phyloP scores from a whole-genome alignment of 1,140 invertebrate genomes.

The Mizuhopecten yessoensis region DNA sequence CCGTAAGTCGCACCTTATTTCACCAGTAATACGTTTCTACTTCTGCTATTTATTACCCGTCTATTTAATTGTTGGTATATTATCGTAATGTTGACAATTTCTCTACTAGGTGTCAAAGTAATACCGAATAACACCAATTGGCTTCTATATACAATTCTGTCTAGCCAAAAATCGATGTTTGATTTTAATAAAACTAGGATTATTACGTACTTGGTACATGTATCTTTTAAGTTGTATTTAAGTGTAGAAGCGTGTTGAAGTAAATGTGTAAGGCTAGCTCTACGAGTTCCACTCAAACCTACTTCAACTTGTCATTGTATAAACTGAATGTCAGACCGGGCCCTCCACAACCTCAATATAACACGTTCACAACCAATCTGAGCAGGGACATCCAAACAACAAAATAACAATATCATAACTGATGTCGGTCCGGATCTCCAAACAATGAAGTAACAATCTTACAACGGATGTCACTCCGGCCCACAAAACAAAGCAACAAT shows the following conservation, averaged over 20 bases:
- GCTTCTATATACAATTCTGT: not conserved
- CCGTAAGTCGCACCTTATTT: not conserved
- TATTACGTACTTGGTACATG: not conserved
- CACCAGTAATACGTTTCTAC: not conserved
- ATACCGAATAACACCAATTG: not conserved
- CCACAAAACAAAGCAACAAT: not conserved
- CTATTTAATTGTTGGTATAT: not conserved
- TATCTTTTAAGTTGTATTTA: not conserved
- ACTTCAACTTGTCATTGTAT: not conserved
- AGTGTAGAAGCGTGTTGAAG: slow-evolving; percentile 13
- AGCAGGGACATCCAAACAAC: not conserved
- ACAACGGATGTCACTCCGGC: not conserved
- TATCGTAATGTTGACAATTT: not conserved
- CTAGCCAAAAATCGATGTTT: not conserved
- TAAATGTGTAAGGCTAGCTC: not conserved
- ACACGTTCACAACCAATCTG: no score
- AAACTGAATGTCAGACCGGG: not conserved
- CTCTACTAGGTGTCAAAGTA: not conserved
- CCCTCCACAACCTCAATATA: no score
- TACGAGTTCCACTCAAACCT: not conserved
- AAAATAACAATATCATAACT: not conserved
- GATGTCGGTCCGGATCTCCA: not conserved
- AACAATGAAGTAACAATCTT: not conserved
- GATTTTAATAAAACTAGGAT: not conserved
- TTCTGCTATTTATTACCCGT: not conserved